Percentiles rank a stretch among this genome's conserved stretches.
Evolutionary conservation across 2,113 vertebrate genomes (phyloP).

Genomic region (Oryzias woworae): DNA sequence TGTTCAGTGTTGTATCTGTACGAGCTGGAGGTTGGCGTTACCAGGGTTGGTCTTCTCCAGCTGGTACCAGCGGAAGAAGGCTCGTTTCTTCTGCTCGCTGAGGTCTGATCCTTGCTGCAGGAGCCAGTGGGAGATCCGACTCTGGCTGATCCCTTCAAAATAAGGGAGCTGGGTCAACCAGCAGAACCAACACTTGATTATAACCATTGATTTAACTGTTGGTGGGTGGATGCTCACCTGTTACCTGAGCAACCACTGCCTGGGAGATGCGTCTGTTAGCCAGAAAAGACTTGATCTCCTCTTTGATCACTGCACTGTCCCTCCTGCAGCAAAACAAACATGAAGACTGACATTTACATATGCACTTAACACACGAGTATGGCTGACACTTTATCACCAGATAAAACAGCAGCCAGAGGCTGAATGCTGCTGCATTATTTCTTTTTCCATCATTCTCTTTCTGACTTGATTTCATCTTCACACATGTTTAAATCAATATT

Average conservation of each 20-base stretch:
- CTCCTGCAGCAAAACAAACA: slow-evolving; percentile 77
- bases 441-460: slow-evolving; percentile 22
- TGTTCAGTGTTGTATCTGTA: neutral
- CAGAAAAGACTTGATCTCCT: slow-evolving; percentile 98
- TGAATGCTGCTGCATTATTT: slow-evolving; percentile 17
- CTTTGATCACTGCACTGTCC: slow-evolving; percentile 96
- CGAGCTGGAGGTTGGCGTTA: slow-evolving; percentile 56
- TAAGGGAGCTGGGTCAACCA: neutral
- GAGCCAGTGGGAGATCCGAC: slow-evolving; percentile 98
- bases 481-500: slow-evolving; percentile 58
- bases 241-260: slow-evolving; percentile 98
- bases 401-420: slow-evolving; percentile 6
- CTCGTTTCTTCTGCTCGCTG: slow-evolving; percentile 98
- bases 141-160: slow-evolving; percentile 93
- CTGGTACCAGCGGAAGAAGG: slow-evolving; percentile 98
- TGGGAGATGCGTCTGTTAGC: slow-evolving; percentile 97
- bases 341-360: neutral
- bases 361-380: too few relatives aligned
- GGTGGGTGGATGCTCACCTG: slow-evolving; percentile 78
- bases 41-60: slow-evolving; percentile 97
- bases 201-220: neutral
- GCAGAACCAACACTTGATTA: neutral
- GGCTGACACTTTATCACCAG: too few relatives aligned
- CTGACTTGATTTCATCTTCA: slow-evolving; percentile 55
- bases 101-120: slow-evolving; percentile 97